phyloP scores from a whole-genome alignment of 1,140 invertebrate genomes.

The Philopotamus ludificatus region DNA sequence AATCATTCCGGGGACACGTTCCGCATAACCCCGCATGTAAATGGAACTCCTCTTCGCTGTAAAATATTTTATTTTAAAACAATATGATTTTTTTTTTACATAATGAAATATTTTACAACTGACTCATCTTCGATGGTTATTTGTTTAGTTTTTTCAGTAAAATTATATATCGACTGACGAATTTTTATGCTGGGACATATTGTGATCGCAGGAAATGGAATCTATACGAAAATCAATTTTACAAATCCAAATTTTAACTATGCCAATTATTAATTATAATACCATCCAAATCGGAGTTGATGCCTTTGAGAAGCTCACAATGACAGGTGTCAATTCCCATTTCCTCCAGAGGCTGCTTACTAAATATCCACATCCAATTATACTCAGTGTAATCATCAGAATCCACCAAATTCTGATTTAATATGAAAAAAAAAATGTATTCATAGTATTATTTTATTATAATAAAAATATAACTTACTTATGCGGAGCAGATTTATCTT shows the following conservation, averaged over 20 bases:
- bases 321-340: constrained; percentile 63
- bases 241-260: too few relatives aligned
- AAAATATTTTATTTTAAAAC: too few relatives aligned
- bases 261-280: too few relatives aligned
- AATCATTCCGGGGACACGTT: too few relatives aligned
- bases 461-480: too few relatives aligned
- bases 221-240: constrained; percentile 43
- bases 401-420: constrained; percentile 14
- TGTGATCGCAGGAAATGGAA: constrained; percentile 64
- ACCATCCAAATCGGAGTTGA: constrained; percentile 62
- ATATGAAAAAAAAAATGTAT: not conserved
- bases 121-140: too few relatives aligned
- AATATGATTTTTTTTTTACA: too few relatives aligned
- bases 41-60: too few relatives aligned
- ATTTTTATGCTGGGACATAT: constrained; percentile 63
- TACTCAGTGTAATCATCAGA: constrained; percentile 42
- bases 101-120: too few relatives aligned
- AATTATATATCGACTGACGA: constrained; percentile 28
- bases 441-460: not conserved
- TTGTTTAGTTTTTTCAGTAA: not conserved
- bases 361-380: constrained; percentile 50
- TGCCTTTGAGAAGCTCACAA: constrained; percentile 63
- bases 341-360: constrained; percentile 61
- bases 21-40: too few relatives aligned
- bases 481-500: not conserved